Base-by-base conservation (phyloP, 2,113 vertebrate species). In the Camelus bactrianus region DNA sequence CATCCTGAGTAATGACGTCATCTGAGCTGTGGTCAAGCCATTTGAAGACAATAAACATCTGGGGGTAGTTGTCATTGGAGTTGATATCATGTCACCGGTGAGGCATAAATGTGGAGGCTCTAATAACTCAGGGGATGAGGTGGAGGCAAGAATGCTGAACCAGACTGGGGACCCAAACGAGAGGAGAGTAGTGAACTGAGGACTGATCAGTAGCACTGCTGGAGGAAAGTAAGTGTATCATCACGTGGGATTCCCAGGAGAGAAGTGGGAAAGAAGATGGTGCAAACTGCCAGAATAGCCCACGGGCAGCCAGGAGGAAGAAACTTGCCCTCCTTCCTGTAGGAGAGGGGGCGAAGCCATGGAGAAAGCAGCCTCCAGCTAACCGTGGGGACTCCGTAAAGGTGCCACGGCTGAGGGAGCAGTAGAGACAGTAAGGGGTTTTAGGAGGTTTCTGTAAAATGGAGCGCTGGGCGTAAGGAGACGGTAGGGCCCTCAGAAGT, bases 261-360 rank as follows among this genome's bases (percentile, higher is more conserved):
- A 42, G 42, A 30, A 17, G 32, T 8, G 38, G 42, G 46, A 16
- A 42, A 20, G 56, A 11, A 20, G 67, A 17, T 1, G 26, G 46
- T 2, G 26, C 19, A 1, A 3, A 9, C 11, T 5, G 17, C 10
- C 5, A 5, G 12, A 4, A 10, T 3, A 52, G 52, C 13, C 72
- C 65, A 3, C n/a, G 30, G 8, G 46, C 11, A 65, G 42, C 46
- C 30, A n/a, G 56, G 56, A 32, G 56, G 46, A 20, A 32, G 54
- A 46, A n/a, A 28, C 26, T 6, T 58, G 7, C 26, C 17, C 15
- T 65, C 20, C 73, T 70, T 16, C 30, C 8, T 79, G 20, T 20
- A 30, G 6, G 19, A 13, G 1, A 5, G 10, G 20, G 30, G 26
- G 12, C 52, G 15, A 42, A 56, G 24, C 12, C 72, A 16, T 2